These are phyloP conservation scores for Heterodera carotae DNA, from an alignment of 1,140 invertebrate genomes.

Conservation along the genomic window DNA sequence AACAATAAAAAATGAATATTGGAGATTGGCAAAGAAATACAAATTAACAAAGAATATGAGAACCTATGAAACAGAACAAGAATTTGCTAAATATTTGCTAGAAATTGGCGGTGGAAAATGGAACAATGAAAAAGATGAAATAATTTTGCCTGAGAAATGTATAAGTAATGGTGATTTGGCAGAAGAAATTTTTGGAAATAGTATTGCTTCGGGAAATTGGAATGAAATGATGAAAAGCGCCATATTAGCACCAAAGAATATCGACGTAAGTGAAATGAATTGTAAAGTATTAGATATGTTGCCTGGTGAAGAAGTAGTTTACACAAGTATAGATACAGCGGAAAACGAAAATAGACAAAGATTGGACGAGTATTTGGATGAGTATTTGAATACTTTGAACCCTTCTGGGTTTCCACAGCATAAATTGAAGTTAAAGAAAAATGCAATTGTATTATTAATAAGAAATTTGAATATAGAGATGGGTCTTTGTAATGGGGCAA, in stretches of 20 bases:
- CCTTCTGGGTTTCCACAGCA: constrained; percentile 22
- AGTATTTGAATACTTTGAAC: constrained; percentile 15
- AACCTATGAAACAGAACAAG: background rate
- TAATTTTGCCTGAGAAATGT: constrained; percentile 40
- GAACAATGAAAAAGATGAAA: constrained; percentile 40
- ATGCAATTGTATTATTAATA: too few relatives aligned
- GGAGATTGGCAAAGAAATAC: too few relatives aligned
- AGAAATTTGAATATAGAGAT: too few relatives aligned
- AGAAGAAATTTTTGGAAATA: constrained; percentile 37
- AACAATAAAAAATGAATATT: too few relatives aligned
- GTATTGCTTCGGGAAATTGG: constrained; percentile 15
- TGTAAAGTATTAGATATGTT: constrained; percentile 40
- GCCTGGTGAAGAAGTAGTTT: constrained; percentile 35
- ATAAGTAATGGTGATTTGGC: constrained; percentile 25
- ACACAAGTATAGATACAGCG: constrained; percentile 28
- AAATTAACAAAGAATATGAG: constrained; percentile 44
- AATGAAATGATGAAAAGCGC: constrained; percentile 30
- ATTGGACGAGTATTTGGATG: constrained; percentile 41
- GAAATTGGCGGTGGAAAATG: constrained; percentile 50
- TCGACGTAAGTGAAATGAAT: constrained; percentile 35
- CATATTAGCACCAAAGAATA: constrained; percentile 47
- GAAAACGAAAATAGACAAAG: constrained; percentile 22
- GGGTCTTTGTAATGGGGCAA: too few relatives aligned
- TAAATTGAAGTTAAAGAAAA: too few relatives aligned
- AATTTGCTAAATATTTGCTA: constrained; percentile 51